Conservation (phyloP, 1,140 invertebrate genomes). For the Drosophila mojavensis region DNA sequence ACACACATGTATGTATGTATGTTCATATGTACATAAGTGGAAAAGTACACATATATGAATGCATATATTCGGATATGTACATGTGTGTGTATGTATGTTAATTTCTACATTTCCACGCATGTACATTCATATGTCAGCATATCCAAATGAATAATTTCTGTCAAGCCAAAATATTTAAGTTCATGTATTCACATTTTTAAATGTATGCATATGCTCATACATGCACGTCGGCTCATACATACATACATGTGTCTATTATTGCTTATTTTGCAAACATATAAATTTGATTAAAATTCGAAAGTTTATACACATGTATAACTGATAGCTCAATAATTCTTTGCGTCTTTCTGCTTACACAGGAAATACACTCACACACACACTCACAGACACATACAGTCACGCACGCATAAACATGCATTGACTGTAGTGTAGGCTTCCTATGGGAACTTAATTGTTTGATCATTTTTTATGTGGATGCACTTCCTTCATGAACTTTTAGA, state of each 20-base stretch:
- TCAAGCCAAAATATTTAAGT: conserved; percentile 12
- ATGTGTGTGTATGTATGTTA: neutral
- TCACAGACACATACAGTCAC: no score
- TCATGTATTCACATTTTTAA: conserved; percentile 7
- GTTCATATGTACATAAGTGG: neutral
- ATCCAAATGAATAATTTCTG: conserved; percentile 20
- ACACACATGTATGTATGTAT: conserved; percentile 5
- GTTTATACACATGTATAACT: no score
- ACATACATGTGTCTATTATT: neutral
- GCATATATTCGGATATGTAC: neutral
- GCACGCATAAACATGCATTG: no score
- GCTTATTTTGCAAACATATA: neutral
- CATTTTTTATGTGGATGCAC: no score
- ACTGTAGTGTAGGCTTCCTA: no score
- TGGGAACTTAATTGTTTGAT: no score
- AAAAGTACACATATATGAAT: neutral
- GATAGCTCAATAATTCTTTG: no score
- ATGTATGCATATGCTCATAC: neutral
- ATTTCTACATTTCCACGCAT: neutral
- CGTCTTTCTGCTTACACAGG: no score
- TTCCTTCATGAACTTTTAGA: no score
- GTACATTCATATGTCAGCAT: neutral
- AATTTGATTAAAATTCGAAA: neutral
- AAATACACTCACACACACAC: no score
- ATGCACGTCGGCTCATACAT: no score